Base-by-base conservation (phyloP, 1,140 invertebrate species). In the Wiebesia pumilae region DNA sequence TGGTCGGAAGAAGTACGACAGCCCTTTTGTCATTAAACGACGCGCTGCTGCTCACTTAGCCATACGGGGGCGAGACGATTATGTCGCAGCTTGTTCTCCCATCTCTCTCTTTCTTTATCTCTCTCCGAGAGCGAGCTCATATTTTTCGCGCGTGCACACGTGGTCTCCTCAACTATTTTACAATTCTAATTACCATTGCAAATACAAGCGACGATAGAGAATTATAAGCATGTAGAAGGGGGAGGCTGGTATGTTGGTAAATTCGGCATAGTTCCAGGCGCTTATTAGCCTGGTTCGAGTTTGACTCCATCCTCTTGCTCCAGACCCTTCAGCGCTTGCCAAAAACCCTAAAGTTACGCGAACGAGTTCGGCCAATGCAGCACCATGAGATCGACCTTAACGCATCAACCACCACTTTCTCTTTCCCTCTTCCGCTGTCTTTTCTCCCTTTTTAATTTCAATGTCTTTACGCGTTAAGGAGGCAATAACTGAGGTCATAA, bases 171-270 rank as follows among this genome's bases (percentile, higher is more conserved):
- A 81, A 85, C 83, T 84, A 83, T 75, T 79, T 84, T 89, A 88
- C 87, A 85, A 75, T 86, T 88, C 89, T 91, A 93, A 93, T 93
- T 92, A 93, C 91, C 91, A 92, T 92, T 89, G 89, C 89, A 91
- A 91, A 92, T 91, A 92, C 90, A 92, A 92, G 65, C 73, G 67
- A 65, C 67, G 12, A 73, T 12, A 4, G 0, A 7, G 30, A 69
- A 24, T 6, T 69, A 0, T 69, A 35, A 14, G 24, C 33, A 30
- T 19, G 33, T n/a, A 35, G n/a, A 80, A 38, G 92, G 90, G 89
- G 90, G 91, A 90, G 89, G 86, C 80, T 88, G 81, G 87, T 27
- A 38, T 54, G 62, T 71, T 83, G 81, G 85, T 75, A 84, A 78
- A 30, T 77, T 78, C 16, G 73, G n/a, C 30, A 78, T 40, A 38